phyloP scores from a whole-genome alignment of 2,888 invertebrate species.

The Peribatodes rhomboidaria region DNA sequence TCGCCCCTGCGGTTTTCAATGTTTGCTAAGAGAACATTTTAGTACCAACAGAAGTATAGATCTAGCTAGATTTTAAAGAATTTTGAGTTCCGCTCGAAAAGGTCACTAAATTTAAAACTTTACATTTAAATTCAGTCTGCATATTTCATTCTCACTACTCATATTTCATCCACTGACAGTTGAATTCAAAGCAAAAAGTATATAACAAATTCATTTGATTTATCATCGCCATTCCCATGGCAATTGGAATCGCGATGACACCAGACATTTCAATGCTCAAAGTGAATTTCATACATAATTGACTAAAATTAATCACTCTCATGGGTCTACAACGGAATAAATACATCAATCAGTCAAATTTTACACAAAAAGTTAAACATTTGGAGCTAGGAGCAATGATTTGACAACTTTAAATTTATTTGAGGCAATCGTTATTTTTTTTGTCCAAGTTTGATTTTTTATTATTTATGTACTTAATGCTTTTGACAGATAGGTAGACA shows the following conservation, averaged over 20 bases:
- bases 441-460: background rate
- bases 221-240: conserved; percentile 31
- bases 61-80: too few species aligned
- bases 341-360: conserved; percentile 44
- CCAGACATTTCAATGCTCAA: conserved; percentile 33
- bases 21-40: too few species aligned
- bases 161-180: conserved; percentile 19
- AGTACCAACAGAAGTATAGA: too few species aligned
- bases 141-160: conserved; percentile 7
- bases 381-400: conserved; percentile 38
- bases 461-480: background rate
- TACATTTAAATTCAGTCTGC: background rate
- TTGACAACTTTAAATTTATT: conserved; percentile 40
- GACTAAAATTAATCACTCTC: conserved; percentile 48
- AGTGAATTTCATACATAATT: conserved; percentile 41
- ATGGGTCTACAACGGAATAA: conserved; percentile 35
- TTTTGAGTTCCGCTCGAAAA: background rate
- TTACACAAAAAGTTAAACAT: conserved; percentile 17
- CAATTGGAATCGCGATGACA: conserved; percentile 38
- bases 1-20: too few species aligned
- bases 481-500: too few species aligned
- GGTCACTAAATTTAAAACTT: background rate
- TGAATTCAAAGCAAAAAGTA: conserved; percentile 18
- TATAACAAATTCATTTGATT: conserved; percentile 20
- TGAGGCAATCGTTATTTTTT: background rate